Evolutionary conservation across 1,140 invertebrate species (phyloP).

Genomic region (Chironomus striatipennis): DNA sequence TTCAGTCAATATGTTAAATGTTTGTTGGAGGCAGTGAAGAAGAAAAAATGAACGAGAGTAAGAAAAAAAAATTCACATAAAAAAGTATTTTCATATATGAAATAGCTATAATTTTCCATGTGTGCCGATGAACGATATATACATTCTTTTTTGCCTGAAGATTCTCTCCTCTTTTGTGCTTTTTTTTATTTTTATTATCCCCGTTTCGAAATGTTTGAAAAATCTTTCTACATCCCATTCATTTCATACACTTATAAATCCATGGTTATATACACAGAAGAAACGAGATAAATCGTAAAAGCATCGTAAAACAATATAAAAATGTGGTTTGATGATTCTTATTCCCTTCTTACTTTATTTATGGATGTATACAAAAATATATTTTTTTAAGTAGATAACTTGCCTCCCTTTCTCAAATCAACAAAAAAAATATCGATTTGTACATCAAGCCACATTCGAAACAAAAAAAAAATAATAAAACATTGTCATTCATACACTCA

Average conservation of each 20-base stretch:
- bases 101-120: slow-evolving; percentile 5
- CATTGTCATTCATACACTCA: background rate
- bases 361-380: too few species aligned
- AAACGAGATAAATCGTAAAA: slow-evolving; percentile 20
- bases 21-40: background rate
- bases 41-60: background rate
- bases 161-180: too few species aligned
- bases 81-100: background rate
- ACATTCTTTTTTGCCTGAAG: background rate
- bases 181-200: slow-evolving; percentile 19
- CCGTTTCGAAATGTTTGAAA: too few species aligned
- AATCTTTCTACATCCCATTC: background rate
- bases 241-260: background rate
- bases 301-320: slow-evolving; percentile 24
- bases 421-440: background rate
- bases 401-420: too few species aligned
- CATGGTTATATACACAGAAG: background rate
- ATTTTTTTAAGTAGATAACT: too few species aligned
- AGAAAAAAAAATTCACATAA: background rate
- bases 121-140: background rate
- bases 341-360: background rate
- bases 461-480: too few species aligned
- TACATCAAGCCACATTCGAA: background rate
- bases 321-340: background rate
- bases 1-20: slow-evolving; percentile 22